Evolutionary conservation across 2,797 vertebrate genomes (phyloP).

Genomic region (Tenualosa ilisha): DNA sequence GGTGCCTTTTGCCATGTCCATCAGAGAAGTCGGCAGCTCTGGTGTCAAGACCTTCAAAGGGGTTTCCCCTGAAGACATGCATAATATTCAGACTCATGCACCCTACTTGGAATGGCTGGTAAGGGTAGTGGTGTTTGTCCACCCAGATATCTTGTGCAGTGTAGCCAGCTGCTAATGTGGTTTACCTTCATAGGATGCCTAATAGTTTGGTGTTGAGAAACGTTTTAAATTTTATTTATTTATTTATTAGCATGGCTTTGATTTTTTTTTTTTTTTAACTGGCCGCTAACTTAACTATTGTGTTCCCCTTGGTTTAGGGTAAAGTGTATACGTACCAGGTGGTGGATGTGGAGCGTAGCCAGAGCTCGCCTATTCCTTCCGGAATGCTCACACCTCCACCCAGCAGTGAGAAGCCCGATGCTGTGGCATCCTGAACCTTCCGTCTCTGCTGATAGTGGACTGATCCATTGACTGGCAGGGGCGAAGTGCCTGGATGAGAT

Average conservation of each 20-base stretch:
- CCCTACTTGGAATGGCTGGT: slow-evolving; percentile 90
- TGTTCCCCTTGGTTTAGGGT: slow-evolving; percentile 70
- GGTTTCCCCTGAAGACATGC: slow-evolving; percentile 81
- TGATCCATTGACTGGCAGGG: not conserved
- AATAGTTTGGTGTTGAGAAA: not conserved
- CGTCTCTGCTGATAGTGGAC: not conserved
- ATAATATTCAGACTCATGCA: slow-evolving; percentile 92
- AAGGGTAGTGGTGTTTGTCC: slow-evolving; percentile 50
- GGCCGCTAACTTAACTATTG: slow-evolving; percentile 1
- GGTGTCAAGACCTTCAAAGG: slow-evolving; percentile 83
- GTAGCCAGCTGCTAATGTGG: not conserved
- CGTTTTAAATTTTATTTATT: too few relatives aligned
- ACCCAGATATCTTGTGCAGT: not conserved
- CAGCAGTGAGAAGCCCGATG: slow-evolving; percentile 84
- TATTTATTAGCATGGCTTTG: not conserved
- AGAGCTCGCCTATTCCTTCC: slow-evolving; percentile 78
- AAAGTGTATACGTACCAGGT: slow-evolving; percentile 83
- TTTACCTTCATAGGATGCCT: not conserved
- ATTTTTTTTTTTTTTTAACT: not conserved
- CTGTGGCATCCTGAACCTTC: slow-evolving; percentile 38
- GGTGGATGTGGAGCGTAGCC: slow-evolving; percentile 74
- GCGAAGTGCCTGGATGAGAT: not conserved
- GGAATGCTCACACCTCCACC: slow-evolving; percentile 91
- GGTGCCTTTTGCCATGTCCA: slow-evolving; percentile 90
- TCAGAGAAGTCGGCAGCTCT: slow-evolving; percentile 81